phyloP scores from a whole-genome alignment of 1,140 invertebrate species.

The Microplitis demolitor region DNA sequence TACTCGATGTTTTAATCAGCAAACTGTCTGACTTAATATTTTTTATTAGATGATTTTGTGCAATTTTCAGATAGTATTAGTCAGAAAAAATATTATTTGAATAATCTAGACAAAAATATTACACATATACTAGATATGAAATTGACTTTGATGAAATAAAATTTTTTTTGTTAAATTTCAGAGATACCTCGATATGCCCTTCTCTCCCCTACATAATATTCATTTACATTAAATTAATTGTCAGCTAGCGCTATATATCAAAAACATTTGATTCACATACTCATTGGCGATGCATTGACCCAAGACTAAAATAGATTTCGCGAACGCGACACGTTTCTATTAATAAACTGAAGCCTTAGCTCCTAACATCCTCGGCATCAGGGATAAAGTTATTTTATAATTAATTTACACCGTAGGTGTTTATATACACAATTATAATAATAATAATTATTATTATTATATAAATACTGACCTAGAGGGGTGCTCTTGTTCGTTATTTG shows the following conservation, averaged over 20 bases:
- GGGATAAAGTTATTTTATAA: not conserved
- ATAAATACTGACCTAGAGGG: conserved; percentile 51
- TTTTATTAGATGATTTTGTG: too few species aligned
- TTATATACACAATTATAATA: not conserved
- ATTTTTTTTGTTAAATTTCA: too few species aligned
- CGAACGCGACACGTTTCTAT: conserved; percentile 32
- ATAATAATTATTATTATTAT: not conserved
- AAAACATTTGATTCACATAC: not conserved
- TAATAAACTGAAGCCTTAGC: conserved; percentile 35
- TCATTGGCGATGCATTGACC: conserved; percentile 45
- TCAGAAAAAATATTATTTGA: too few species aligned
- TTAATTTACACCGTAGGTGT: not conserved
- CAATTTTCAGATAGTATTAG: too few species aligned
- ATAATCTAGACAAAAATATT: too few species aligned
- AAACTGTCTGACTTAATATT: too few species aligned
- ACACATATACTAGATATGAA: too few species aligned
- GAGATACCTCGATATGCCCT: too few species aligned
- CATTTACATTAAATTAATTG: not conserved
- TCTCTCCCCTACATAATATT: not conserved
- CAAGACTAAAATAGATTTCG: conserved; percentile 28
- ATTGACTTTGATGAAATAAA: too few species aligned
- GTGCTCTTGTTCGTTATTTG: conserved; percentile 58
- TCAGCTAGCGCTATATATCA: not conserved
- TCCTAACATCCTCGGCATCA: not conserved
- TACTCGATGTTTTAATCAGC: too few species aligned